These are phyloP conservation scores for Neoniphon sammara DNA, from an alignment of 2,797 vertebrate genomes.

Conservation along the genomic window DNA sequence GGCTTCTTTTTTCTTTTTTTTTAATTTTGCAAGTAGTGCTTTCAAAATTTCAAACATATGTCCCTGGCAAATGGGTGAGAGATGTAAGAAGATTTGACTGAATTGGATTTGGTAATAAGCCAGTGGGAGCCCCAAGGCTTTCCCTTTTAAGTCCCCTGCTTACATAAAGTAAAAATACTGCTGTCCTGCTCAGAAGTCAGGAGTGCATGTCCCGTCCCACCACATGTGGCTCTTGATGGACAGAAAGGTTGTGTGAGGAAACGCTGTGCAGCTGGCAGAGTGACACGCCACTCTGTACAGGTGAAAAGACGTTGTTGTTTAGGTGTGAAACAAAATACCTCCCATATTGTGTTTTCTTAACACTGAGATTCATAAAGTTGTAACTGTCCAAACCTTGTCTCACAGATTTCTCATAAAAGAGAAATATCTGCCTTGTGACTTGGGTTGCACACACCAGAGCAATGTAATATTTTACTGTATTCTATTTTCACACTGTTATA, in stretches of 20 bases:
- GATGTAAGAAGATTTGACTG: constrained; percentile 80
- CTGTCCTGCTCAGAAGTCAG: constrained; percentile 37
- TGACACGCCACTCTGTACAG: not conserved
- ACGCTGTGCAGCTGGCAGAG: not conserved
- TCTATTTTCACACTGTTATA: not conserved
- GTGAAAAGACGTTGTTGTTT: not conserved
- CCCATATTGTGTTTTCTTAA: constrained; percentile 1
- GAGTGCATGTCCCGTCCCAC: not conserved
- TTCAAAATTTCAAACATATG: constrained; percentile 49
- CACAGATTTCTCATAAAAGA: not conserved
- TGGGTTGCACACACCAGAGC: not conserved
- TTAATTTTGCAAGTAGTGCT: not conserved
- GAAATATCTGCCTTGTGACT: not conserved
- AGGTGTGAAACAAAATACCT: constrained; percentile 1
- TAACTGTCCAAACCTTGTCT: not conserved
- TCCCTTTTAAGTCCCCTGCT: constrained; percentile 82
- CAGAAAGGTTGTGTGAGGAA: constrained; percentile 2
- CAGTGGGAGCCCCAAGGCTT: constrained; percentile 74
- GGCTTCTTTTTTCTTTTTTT: constrained; percentile 1
- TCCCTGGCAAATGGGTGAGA: constrained; percentile 47
- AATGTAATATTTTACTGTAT: constrained; percentile 9
- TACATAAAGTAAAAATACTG: constrained; percentile 79
- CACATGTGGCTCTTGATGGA: constrained; percentile 25
- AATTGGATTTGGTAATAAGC: constrained; percentile 84
- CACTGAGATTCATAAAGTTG: constrained; percentile 12